Evolutionary conservation across 2,113 vertebrate species (phyloP), one percentile per base, ranked within the genome.

Genomic region (Lagopus muta): DNA sequence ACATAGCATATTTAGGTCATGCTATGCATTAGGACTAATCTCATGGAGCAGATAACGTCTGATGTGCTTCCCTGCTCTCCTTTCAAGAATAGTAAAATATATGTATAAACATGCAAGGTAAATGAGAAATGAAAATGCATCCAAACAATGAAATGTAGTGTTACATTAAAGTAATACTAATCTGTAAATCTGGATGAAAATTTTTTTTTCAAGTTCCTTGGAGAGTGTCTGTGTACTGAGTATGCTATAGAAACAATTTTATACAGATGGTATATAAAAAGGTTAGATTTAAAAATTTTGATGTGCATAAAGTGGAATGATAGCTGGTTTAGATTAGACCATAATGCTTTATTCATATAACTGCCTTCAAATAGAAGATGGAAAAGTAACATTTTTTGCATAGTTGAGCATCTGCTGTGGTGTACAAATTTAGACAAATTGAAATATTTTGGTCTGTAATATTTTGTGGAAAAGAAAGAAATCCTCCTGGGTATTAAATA

Each of bases 401-500:
- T 11, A 52, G 45, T 36, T 74, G 64, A 96, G 74, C 52, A 86
- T 80, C 78, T 94, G 92, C 75, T 92, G n/a, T 78, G 92, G n/a
- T 61, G 13, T 71, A 91, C 38, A 58, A 17, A 85, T 96, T 95
- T 85, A 83, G 93, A 96, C 74, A 92, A 79, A 96, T 65, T 89
- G 92, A 90, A 32, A 84, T 62, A 65, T 54, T 95, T 87, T 83
- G 61, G 10, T 43, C 42, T 92, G 61, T 82, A 81, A 80, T 95
- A 95, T 95, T 92, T 94, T 95, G 69, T 55, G 36, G 60, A 76
- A 91, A 74, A 74, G 67, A 76, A 91, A 91, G 76, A 69, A 50
- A 21, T 32, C n/a, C 90, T 95, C 82, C 7, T 9, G n/a, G 38
- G 84, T 93, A 40, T 95, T 97, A 93, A 96, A 94, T 93, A 90